These are phyloP conservation scores for Punctoribates punctum DNA, from an alignment of 2,888 invertebrate genomes.

Conservation along the genomic window DNA sequence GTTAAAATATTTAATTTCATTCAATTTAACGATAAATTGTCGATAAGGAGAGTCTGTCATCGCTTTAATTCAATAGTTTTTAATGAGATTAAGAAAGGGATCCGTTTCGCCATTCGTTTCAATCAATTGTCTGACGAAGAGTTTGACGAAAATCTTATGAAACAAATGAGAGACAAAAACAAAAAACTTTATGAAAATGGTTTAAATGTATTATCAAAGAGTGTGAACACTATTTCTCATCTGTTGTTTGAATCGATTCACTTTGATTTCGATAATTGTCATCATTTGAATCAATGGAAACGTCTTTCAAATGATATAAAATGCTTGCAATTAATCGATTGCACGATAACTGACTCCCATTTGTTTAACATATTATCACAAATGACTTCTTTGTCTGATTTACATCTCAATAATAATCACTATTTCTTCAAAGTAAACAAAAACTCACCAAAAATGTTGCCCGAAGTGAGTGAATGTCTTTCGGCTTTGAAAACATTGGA, in stretches of 20 bases:
- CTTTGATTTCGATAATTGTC: not conserved
- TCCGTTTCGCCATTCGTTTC: conserved; percentile 1
- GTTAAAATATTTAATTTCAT: not conserved
- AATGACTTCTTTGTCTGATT: not conserved
- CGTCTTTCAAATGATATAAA: not conserved
- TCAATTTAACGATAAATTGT: not conserved
- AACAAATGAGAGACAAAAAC: not conserved
- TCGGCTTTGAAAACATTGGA: not conserved
- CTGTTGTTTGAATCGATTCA: not conserved
- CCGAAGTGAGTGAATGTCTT: not conserved
- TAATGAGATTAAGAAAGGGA: not conserved
- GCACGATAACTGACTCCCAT: conserved; percentile 5
- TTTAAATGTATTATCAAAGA: not conserved
- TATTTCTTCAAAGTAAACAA: conserved; percentile 12
- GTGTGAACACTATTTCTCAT: not conserved
- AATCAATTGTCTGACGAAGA: conserved; percentile 1
- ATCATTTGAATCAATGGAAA: not conserved
- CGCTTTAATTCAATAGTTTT: conserved; percentile 7
- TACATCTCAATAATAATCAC: conserved; percentile 29
- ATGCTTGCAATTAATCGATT: conserved; percentile 13
- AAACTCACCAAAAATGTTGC: not conserved
- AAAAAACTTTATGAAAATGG: not conserved
- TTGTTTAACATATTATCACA: conserved; percentile 18
- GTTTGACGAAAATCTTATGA: not conserved
- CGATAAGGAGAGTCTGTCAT: not conserved